phyloP scores from a whole-genome alignment of 2,113 vertebrate genomes.

The Atherinomorus stipes region DNA sequence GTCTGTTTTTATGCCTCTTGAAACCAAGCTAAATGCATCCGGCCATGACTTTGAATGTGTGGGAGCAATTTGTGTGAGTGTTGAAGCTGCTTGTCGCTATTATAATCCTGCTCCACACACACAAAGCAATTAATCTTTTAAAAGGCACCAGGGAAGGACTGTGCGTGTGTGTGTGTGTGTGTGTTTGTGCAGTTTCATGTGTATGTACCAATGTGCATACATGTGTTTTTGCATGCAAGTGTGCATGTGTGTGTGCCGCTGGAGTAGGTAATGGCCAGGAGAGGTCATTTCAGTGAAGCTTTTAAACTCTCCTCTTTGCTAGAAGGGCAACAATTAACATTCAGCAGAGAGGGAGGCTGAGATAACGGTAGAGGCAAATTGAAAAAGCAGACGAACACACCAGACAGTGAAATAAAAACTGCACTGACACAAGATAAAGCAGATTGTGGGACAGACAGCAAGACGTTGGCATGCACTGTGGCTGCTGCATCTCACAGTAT shows the following conservation, averaged over 20 bases:
- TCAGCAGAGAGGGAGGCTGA: constrained; percentile 28
- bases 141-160: constrained; percentile 54
- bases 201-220: background rate
- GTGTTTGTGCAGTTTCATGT: background rate
- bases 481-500: constrained; percentile 17
- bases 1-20: constrained; percentile 37
- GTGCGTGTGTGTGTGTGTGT: constrained; percentile 16
- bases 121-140: constrained; percentile 80
- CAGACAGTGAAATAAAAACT: constrained; percentile 4
- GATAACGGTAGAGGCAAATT: constrained; percentile 32
- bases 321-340: constrained; percentile 72
- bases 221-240: constrained; percentile 7
- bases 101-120: constrained; percentile 74
- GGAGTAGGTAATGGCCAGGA: constrained; percentile 62
- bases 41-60: constrained; percentile 57
- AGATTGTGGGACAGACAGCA: background rate
- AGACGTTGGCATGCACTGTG: constrained; percentile 42
- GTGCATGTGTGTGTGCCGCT: constrained; percentile 11
- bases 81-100: constrained; percentile 61
- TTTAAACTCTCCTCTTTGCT: constrained; percentile 59
- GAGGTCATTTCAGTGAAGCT: constrained; percentile 64
- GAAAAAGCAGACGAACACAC: constrained; percentile 29
- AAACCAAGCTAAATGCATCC: constrained; percentile 63
- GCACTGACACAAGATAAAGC: background rate
- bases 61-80: constrained; percentile 73